phyloP scores from a whole-genome alignment of 2,797 vertebrate species.

The Spinus olivaceus region DNA sequence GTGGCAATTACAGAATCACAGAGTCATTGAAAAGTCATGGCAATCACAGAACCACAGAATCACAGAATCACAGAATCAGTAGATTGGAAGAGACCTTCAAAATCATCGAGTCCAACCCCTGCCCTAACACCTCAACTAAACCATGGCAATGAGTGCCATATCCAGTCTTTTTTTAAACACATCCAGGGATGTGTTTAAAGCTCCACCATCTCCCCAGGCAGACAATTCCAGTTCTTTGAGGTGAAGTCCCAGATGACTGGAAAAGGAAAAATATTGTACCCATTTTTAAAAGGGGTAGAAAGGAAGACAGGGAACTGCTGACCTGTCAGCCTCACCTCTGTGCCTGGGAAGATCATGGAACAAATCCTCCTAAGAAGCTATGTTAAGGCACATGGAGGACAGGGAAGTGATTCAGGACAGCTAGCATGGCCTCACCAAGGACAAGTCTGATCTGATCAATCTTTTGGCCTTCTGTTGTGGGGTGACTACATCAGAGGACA shows the following conservation, averaged over 20 bases:
- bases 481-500: not conserved
- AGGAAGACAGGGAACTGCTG: not conserved
- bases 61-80: not conserved
- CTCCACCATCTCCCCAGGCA: accelerated
- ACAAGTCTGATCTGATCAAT: not conserved
- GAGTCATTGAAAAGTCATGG: not conserved
- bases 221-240: not conserved
- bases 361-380: not conserved
- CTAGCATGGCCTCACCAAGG: not conserved
- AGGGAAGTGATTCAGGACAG: not conserved
- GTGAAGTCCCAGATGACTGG: not conserved
- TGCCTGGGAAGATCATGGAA: not conserved
- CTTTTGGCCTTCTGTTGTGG: not conserved
- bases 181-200: not conserved
- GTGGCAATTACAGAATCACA: not conserved
- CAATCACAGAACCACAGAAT: not conserved
- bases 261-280: not conserved
- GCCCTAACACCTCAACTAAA: not conserved
- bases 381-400: not conserved
- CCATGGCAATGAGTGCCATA: not conserved
- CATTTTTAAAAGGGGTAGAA: not conserved
- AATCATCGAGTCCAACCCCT: not conserved
- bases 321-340: not conserved
- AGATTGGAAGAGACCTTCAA: not conserved
- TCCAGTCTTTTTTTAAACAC: not conserved